Base-by-base conservation (phyloP, 1,140 invertebrate genomes). In the Ectropis grisescens region DNA sequence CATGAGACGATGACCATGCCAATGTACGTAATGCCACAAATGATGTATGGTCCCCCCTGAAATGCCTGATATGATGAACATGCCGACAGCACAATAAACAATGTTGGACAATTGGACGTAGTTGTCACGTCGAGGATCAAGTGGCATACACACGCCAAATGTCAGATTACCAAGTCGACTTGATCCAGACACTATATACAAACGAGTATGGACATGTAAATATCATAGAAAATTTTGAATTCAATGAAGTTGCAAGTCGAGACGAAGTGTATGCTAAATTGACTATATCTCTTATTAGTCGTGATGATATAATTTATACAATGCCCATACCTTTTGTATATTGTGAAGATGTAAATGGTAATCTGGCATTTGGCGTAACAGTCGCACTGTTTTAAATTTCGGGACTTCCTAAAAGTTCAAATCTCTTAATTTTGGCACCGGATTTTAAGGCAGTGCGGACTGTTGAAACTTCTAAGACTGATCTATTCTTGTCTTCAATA, bases 291-390 rank as follows among this genome's bases (percentile, higher is more conserved):
- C 29, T 30, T 41, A 32, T 28, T n/a, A 33, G n/a, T 40, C 36
- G 40, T 43, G 15, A 40, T 42, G 41, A 39, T 13, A 8, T 19
- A 4, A 3, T 19, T 19, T 31, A 25, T n/a, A n/a, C n/a, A n/a
- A n/a, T n/a, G n/a, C n/a, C n/a, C n/a, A n/a, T n/a, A n/a, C n/a
- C n/a, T n/a, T n/a, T n/a, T n/a, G n/a, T n/a, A n/a, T n/a, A n/a
- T n/a, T n/a, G n/a, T n/a, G n/a, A n/a, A n/a, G n/a, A n/a, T n/a
- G n/a, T 25, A 45, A 50, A 62, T 75, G 76, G 69, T 49, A 57
- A 58, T 71, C 71, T 81, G 72, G 68, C 72, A 78, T 80, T 80
- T 80, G 68, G 71, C 70, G 37, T 47, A 46, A 30, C 33, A 57
- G 52, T 32, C 47, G 62, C 60, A 74, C 39, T 74, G 71, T 58